Conservation (phyloP, 2,797 vertebrate species). For the Podarcis siculus region DNA sequence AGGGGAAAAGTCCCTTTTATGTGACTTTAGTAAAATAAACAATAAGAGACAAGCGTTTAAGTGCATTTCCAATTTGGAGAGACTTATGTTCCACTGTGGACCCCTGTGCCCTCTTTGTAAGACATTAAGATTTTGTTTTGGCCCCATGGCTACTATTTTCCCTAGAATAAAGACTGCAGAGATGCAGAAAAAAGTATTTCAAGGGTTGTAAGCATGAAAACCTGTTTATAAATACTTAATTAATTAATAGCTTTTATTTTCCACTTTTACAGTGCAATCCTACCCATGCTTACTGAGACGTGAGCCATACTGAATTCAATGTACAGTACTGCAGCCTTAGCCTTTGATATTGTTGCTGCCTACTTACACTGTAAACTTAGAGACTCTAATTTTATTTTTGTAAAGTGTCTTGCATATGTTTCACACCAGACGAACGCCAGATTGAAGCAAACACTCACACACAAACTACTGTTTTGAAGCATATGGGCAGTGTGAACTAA, state of each 20-base stretch:
- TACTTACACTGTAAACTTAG: not conserved
- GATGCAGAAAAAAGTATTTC: constrained; percentile 10
- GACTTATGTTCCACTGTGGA: constrained; percentile 22
- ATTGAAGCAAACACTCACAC: not conserved
- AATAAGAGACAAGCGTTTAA: not conserved
- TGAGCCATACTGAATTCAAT: too few species aligned
- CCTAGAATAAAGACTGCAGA: not conserved
- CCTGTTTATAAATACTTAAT: not conserved
- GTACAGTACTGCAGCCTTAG: too few species aligned
- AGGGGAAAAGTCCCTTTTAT: not conserved
- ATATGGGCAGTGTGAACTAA: not conserved
- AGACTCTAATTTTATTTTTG: not conserved
- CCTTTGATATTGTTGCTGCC: not conserved
- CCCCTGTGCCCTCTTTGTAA: not conserved
- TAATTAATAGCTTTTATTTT: not conserved
- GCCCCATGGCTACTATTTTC: not conserved
- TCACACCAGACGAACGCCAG: not conserved
- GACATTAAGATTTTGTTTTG: constrained; percentile 9
- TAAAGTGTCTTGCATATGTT: not conserved
- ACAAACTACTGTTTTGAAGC: not conserved
- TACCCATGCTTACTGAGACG: too few species aligned
- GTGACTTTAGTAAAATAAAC: not conserved
- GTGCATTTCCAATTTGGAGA: not conserved
- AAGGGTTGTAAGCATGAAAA: not conserved
- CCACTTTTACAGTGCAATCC: not conserved